A percentile compares a stretch with the other conserved stretches of the same genome.
These are phyloP conservation scores for Drosophila ogumai DNA, from an alignment of 1,140 invertebrate genomes.

Conservation along the genomic window DNA sequence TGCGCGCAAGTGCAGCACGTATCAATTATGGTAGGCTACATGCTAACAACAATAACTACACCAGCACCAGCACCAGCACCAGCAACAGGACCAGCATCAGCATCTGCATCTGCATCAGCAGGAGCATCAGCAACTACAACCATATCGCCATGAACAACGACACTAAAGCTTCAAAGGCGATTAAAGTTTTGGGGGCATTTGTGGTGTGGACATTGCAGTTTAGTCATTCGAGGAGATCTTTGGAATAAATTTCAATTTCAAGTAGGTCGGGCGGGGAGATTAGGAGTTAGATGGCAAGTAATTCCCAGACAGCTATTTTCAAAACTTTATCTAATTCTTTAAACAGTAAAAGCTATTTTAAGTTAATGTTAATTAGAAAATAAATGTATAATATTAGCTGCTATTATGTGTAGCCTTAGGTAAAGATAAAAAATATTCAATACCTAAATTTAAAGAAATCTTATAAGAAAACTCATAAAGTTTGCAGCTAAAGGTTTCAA, in stretches of 20 bases:
- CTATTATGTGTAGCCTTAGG: too few species aligned
- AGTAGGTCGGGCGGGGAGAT: neutral
- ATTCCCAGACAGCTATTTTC: neutral
- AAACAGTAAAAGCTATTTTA: too few species aligned
- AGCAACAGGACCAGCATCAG: neutral
- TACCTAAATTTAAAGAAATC: too few species aligned
- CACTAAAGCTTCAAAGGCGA: conserved; percentile 47
- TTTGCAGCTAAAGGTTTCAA: neutral
- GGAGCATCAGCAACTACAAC: conserved; percentile 15
- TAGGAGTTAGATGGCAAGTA: neutral
- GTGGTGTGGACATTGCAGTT: conserved; percentile 16
- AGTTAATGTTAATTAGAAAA: too few species aligned
- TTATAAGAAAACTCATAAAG: neutral
- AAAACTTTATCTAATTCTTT: neutral
- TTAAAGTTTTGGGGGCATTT: conserved; percentile 37
- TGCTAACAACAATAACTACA: conserved; percentile 53
- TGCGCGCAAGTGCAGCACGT: conserved; percentile 76
- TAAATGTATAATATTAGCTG: too few species aligned
- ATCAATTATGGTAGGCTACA: conserved; percentile 67
- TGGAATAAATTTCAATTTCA: conserved; percentile 13
- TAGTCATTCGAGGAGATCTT: conserved; percentile 13
- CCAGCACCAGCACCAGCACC: conserved; percentile 5
- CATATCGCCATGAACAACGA: conserved; percentile 58
- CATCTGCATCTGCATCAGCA: conserved; percentile 14
- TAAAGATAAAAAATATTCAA: too few species aligned